A percentile compares a stretch with the other conserved stretches of the same genome.
Conservation (phyloP, 2,888 invertebrate species). For the Timandra comae region DNA sequence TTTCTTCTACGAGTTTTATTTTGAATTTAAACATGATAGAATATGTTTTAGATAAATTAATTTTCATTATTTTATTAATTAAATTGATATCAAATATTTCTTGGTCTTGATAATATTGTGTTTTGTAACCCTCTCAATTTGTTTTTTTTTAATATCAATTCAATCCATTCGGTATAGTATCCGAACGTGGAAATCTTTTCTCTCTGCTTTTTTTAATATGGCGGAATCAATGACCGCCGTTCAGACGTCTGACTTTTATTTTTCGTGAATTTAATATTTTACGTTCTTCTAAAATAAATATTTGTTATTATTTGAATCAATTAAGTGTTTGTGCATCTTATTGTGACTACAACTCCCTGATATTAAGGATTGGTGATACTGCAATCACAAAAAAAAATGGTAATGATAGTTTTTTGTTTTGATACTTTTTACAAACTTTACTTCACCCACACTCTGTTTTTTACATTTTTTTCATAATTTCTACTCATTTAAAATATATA, state of each 20-base stretch:
- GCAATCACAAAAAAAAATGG: slow-evolving; percentile 62
- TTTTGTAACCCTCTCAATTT: no score
- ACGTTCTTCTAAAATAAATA: slow-evolving; percentile 33
- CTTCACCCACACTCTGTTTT: slow-evolving; percentile 54
- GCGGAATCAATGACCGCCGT: slow-evolving; percentile 74
- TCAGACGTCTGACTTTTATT: slow-evolving; percentile 58
- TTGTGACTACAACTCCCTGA: slow-evolving; percentile 17
- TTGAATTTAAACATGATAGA: no score
- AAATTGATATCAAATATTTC: no score
- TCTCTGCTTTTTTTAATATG: slow-evolving; percentile 70
- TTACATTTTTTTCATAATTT: slow-evolving; percentile 28
- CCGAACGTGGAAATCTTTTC: slow-evolving; percentile 47
- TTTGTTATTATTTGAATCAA: slow-evolving; percentile 40
- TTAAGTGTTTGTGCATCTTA: slow-evolving; percentile 26
- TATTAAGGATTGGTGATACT: slow-evolving; percentile 21
- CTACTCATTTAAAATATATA: slow-evolving; percentile 17
- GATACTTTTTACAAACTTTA: slow-evolving; percentile 74
- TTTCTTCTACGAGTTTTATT: no score
- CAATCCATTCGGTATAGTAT: slow-evolving; percentile 30
- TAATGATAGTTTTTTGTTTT: slow-evolving; percentile 78
- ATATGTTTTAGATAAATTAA: no score
- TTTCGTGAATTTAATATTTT: slow-evolving; percentile 42
- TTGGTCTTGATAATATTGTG: no score
- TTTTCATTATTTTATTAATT: no score
- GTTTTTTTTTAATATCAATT: no score